Conservation (phyloP, 2,888 invertebrate species). For the Acronicta leporina region DNA sequence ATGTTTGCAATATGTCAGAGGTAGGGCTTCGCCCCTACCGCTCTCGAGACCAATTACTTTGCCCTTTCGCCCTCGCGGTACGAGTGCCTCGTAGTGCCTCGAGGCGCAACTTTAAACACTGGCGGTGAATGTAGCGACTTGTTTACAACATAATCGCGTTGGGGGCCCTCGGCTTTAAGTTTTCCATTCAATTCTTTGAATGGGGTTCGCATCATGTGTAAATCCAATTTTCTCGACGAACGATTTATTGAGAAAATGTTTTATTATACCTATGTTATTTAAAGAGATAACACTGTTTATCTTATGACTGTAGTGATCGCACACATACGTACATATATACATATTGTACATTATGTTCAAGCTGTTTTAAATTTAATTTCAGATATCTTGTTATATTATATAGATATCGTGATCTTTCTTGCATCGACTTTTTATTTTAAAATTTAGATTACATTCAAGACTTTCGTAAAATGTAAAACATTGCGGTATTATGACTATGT, state of each 20-base stretch:
- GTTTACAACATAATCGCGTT: conserved; percentile 82
- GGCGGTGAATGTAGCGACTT: conserved; percentile 76
- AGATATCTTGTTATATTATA: too few relatives aligned
- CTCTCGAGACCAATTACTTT: conserved; percentile 69
- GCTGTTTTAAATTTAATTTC: too few relatives aligned
- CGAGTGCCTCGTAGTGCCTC: conserved; percentile 39
- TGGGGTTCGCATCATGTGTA: conserved; percentile 71
- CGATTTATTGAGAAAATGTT: conserved; percentile 43
- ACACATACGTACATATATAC: too few relatives aligned
- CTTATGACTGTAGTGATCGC: background rate
- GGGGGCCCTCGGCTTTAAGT: conserved; percentile 62
- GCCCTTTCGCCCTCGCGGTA: conserved; percentile 66
- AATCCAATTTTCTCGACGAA: conserved; percentile 56
- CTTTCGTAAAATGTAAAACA: too few relatives aligned
- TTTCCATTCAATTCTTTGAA: conserved; percentile 72
- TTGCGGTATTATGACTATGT: too few relatives aligned
- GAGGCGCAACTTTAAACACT: conserved; percentile 77
- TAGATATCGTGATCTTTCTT: too few relatives aligned
- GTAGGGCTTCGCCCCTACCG: conserved; percentile 58
- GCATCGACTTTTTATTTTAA: too few relatives aligned
- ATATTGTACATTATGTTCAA: too few relatives aligned
- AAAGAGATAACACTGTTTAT: conserved; percentile 11
- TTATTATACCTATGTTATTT: conserved; percentile 30
- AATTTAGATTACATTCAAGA: too few relatives aligned
- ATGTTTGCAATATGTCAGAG: conserved; percentile 85